These are phyloP conservation scores for Podilymbus podiceps DNA, from an alignment of 2,113 vertebrate genomes.

Conservation along the genomic window DNA sequence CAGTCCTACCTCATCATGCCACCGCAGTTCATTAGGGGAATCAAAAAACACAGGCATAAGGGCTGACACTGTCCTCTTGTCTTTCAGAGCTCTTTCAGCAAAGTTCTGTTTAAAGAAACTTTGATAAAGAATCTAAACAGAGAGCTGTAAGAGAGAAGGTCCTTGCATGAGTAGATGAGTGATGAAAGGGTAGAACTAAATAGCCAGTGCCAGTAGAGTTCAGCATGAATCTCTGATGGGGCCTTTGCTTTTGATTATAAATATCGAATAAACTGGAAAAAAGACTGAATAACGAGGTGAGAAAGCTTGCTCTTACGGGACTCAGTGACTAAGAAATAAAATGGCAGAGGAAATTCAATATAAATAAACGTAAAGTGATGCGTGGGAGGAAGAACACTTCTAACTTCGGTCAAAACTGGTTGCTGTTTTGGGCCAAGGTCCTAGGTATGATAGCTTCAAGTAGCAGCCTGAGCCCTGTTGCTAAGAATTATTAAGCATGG, in stretches of 20 bases:
- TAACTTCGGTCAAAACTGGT: neutral
- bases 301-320: neutral
- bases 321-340: neutral
- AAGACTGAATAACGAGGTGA: neutral
- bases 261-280: neutral
- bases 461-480: neutral
- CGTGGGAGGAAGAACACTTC: neutral
- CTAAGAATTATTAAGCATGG: rapidly evolving
- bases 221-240: neutral
- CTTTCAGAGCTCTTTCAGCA: neutral
- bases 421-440: neutral
- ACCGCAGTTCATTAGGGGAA: neutral
- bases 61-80: neutral
- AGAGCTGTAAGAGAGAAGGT: neutral
- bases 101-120: too few relatives aligned
- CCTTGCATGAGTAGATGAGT: neutral
- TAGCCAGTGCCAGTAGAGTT: neutral
- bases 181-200: neutral
- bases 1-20: neutral
- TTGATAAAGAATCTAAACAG: neutral
- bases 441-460: neutral
- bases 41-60: neutral
- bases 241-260: neutral
- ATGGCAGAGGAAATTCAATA: neutral
- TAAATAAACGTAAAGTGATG: neutral